phyloP scores from a whole-genome alignment of 2,113 vertebrate genomes.

The Carollia perspicillata region DNA sequence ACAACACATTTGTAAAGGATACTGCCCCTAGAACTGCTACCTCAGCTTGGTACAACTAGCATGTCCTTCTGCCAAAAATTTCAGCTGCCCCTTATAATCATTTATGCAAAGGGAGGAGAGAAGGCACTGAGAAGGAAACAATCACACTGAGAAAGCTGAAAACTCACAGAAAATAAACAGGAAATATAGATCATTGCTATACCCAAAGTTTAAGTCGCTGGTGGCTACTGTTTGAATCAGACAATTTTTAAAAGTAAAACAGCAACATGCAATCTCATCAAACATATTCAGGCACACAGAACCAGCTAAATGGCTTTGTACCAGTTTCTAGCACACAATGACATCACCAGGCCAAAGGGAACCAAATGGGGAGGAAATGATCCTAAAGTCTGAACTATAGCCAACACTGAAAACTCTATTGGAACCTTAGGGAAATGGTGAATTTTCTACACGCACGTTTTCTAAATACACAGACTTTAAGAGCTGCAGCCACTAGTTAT shows the following conservation, averaged over 20 bases:
- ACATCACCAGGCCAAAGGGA: slow-evolving; percentile 8
- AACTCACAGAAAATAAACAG: neutral
- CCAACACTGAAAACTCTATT: neutral
- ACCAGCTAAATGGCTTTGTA: neutral
- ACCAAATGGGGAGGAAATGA: neutral
- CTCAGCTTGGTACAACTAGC: neutral
- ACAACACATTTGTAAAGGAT: slow-evolving; percentile 28
- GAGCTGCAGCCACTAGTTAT: neutral
- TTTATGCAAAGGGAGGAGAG: neutral
- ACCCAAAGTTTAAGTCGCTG: neutral
- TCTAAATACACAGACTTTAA: neutral
- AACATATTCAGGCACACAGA: neutral
- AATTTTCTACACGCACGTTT: neutral
- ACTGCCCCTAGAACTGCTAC: neutral
- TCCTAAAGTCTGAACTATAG: neutral
- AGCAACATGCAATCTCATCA: slow-evolving; percentile 26
- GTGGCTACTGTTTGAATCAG: slow-evolving; percentile 39
- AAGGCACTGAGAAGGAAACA: neutral
- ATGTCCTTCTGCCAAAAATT: neutral
- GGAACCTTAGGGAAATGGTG: neutral
- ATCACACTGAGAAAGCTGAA: neutral
- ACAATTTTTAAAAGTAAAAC: slow-evolving; percentile 34
- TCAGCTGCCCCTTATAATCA: neutral
- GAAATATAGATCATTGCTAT: neutral
- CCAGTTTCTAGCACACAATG: slow-evolving; percentile 10